Evolutionary conservation across 92 coral and sea anemone species (phyloP).

Genomic region (Epizoanthus rinbou): DNA sequence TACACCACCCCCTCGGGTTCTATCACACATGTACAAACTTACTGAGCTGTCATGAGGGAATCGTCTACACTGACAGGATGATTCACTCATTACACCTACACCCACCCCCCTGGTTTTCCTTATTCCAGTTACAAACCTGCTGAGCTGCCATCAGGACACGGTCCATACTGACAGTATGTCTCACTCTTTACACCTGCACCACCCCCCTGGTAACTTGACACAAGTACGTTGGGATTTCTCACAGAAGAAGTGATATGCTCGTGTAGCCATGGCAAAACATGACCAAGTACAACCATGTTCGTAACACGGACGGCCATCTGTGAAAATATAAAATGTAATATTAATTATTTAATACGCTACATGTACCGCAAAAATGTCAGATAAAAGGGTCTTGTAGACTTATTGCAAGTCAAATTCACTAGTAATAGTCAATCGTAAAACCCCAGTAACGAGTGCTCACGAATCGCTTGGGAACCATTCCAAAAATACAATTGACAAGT

Average conservation of each 20-base stretch:
- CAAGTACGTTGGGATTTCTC: slow-evolving; percentile 50
- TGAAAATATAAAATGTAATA: not conserved
- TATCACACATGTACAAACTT: not conserved
- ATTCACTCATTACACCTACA: not conserved
- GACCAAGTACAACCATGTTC: slow-evolving; percentile 60
- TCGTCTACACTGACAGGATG: not conserved
- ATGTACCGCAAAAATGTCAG: no score
- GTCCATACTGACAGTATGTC: slow-evolving; percentile 81
- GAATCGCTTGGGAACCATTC: no score
- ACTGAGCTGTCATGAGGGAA: no score
- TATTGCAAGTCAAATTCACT: no score
- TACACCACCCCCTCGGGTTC: not conserved
- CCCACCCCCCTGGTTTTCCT: not conserved
- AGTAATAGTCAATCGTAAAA: no score
- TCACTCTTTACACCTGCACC: slow-evolving; percentile 52
- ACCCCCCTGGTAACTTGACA: slow-evolving; percentile 39
- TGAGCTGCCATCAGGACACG: slow-evolving; percentile 69
- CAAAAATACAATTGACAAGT: no score
- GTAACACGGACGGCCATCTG: slow-evolving; percentile 91
- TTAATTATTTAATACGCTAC: not conserved
- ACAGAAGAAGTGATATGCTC: slow-evolving; percentile 56
- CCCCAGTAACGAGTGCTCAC: no score
- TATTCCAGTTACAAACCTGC: slow-evolving; percentile 23
- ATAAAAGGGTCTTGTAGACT: not conserved
- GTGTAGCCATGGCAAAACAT: slow-evolving; percentile 70